These are phyloP conservation scores for Anthonomus grandis DNA, from an alignment of 1,140 invertebrate species.

Conservation along the genomic window DNA sequence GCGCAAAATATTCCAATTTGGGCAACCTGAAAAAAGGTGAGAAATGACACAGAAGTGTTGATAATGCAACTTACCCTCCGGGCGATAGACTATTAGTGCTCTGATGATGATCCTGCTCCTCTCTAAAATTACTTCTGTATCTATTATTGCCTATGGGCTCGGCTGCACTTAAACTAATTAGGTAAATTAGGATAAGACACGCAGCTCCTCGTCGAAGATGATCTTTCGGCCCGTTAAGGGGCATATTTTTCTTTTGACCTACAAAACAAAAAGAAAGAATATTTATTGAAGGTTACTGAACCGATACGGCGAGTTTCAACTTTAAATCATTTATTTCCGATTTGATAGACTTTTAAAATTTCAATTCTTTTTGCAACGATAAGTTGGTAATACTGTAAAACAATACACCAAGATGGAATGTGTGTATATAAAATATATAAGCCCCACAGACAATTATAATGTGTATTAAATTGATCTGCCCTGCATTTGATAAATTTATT, in stretches of 20 bases:
- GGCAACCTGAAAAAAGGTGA: too few relatives aligned
- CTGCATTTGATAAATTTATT: slow-evolving; percentile 20
- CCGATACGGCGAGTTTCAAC: background rate
- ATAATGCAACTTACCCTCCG: slow-evolving; percentile 27
- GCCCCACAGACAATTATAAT: slow-evolving; percentile 1
- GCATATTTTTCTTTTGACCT: slow-evolving; percentile 24
- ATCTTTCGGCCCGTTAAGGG: slow-evolving; percentile 18
- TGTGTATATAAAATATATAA: background rate
- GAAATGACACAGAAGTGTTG: too few relatives aligned
- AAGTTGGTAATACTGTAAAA: too few relatives aligned
- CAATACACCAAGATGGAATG: background rate
- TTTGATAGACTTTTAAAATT: too few relatives aligned
- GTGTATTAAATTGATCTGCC: slow-evolving; percentile 20
- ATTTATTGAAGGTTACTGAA: slow-evolving; percentile 9
- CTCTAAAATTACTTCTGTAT: slow-evolving; percentile 23
- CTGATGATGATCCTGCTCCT: slow-evolving; percentile 14
- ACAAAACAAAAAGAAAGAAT: slow-evolving; percentile 10
- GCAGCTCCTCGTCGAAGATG: slow-evolving; percentile 1
- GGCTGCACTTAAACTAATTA: slow-evolving; percentile 19
- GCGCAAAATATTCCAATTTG: too few relatives aligned
- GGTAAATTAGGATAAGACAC: slow-evolving; percentile 23
- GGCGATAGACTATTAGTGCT: slow-evolving; percentile 9
- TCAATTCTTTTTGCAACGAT: too few relatives aligned
- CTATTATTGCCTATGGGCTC: slow-evolving; percentile 15
- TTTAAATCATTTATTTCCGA: too few relatives aligned